Percentiles rank a stretch among this genome's conserved stretches.
These are phyloP conservation scores for Palloptera scutellata DNA, from an alignment of 2,888 invertebrate genomes.

Conservation along the genomic window DNA sequence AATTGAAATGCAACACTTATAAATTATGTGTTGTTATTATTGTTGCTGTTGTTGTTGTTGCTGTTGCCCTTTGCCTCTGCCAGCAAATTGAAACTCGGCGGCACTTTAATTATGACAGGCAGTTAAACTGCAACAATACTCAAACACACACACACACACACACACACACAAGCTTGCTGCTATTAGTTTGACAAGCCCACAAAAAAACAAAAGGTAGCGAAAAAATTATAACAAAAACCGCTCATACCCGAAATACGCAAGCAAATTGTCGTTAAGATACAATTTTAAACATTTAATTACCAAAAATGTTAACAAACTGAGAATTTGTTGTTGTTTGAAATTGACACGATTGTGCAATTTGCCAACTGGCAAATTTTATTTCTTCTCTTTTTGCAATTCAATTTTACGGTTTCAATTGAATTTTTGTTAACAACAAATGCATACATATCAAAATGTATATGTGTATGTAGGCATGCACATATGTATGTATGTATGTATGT, in stretches of 20 bases:
- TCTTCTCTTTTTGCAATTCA: too few relatives aligned
- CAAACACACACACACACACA: not conserved
- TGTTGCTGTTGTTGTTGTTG: not conserved
- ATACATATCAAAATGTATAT: too few relatives aligned
- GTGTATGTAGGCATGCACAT: too few relatives aligned
- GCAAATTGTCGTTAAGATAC: not conserved
- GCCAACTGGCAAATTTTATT: not conserved
- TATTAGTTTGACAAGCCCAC: too few relatives aligned
- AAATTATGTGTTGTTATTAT: not conserved
- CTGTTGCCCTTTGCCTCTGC: not conserved
- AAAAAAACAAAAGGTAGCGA: too few relatives aligned
- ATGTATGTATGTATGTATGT: too few relatives aligned
- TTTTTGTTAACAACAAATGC: too few relatives aligned
- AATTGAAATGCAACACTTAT: conserved; percentile 14
- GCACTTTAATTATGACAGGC: not conserved
- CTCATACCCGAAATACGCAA: not conserved
- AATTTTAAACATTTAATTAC: conserved; percentile 37
- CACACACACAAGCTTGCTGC: too few relatives aligned
- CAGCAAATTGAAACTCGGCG: not conserved
- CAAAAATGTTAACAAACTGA: conserved; percentile 43
- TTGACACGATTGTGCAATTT: conserved; percentile 4
- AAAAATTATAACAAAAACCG: too few relatives aligned
- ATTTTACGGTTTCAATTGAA: too few relatives aligned
- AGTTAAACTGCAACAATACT: not conserved
- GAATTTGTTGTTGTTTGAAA: conserved; percentile 12